Evolutionary conservation across 2,888 invertebrate genomes (phyloP).

Genomic region (Crocallis elinguaria): DNA sequence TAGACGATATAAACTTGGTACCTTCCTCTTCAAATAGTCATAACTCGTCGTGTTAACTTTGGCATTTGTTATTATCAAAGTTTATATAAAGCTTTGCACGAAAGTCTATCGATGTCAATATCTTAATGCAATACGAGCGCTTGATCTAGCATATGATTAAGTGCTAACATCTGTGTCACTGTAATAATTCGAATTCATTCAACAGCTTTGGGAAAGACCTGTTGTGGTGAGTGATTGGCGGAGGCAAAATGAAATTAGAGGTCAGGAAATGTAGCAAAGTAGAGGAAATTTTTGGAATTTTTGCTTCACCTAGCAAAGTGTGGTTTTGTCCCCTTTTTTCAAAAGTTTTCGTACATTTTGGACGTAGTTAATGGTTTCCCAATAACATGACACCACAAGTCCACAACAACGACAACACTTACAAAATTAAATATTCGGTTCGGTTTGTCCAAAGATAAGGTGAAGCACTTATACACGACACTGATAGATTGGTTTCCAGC

Average conservation of each 20-base stretch:
- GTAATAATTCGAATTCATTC: conserved; percentile 71
- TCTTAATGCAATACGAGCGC: background rate
- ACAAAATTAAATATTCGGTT: conserved; percentile 15
- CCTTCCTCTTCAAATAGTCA: background rate
- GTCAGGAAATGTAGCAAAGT: conserved; percentile 64
- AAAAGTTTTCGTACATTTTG: conserved; percentile 47
- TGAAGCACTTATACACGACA: conserved; percentile 18
- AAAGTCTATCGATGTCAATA: conserved; percentile 36
- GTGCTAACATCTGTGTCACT: conserved; percentile 31
- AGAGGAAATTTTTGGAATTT: conserved; percentile 65
- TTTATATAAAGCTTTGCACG: conserved; percentile 59
- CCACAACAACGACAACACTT: conserved; percentile 45
- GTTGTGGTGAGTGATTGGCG: conserved; percentile 80
- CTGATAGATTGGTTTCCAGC: conserved; percentile 3
- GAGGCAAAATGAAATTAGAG: conserved; percentile 72
- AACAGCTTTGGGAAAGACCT: conserved; percentile 84
- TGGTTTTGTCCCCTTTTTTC: conserved; percentile 55
- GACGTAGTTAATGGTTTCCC: conserved; percentile 42
- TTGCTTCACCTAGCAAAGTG: conserved; percentile 68
- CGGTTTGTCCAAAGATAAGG: conserved; percentile 9
- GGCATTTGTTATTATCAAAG: conserved; percentile 9
- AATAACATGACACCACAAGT: conserved; percentile 57
- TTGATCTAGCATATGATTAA: conserved; percentile 22
- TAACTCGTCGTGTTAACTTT: conserved; percentile 10
- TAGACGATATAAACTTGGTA: background rate